Base-by-base conservation (phyloP, 2,113 vertebrate genomes). In the Sphyrna mokarran region DNA sequence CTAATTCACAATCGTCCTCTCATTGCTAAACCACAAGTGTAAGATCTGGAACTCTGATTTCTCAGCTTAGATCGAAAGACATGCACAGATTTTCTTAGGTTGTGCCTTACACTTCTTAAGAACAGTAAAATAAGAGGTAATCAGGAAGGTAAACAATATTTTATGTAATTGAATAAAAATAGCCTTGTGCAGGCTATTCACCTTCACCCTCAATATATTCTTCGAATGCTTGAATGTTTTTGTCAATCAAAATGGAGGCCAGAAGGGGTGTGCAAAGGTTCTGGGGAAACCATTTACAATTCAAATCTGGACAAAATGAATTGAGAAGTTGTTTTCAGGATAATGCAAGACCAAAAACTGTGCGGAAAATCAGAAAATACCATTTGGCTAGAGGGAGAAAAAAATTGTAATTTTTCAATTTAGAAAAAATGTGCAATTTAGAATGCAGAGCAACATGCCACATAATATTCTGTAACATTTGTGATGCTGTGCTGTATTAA, bases 381-480 rank as follows among this genome's bases (percentile, higher is more conserved):
- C 58, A 66, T 8, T 37, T 40, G 61, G 89, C 61, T 7, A 40
- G 48, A 89, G 29, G 33, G 89, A n/a, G 18, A 7, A 63, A 80
- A 66, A 66, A 93, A 7, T n/a, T 22, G 89, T 68, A 93, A 93
- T 93, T 93, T 93, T 66, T 93, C 89, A 93, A 93, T 66, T 66
- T 37, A 68, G 66, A 93, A 20, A 22, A 63, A 66, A 37, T 68
- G 61, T 93, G 37, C 63, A 66, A 68, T 9, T 93, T 93, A 58
- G 89, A 93, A 93, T 22, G 58, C 16, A 37, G 16, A 93, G 61
- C 18, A 7, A 66, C 16, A 37, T 66, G 89, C 89, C 33, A 89
- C 13, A 1, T 93, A n/a, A 22, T 33, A 66, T 63, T 37, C n/a
- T 37, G 33, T 20, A 61, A 61, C 48, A 29, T 48, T 72, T 48